Evolutionary conservation across 1,140 invertebrate species (phyloP).

Genomic region (Helicoverpa armigera): DNA sequence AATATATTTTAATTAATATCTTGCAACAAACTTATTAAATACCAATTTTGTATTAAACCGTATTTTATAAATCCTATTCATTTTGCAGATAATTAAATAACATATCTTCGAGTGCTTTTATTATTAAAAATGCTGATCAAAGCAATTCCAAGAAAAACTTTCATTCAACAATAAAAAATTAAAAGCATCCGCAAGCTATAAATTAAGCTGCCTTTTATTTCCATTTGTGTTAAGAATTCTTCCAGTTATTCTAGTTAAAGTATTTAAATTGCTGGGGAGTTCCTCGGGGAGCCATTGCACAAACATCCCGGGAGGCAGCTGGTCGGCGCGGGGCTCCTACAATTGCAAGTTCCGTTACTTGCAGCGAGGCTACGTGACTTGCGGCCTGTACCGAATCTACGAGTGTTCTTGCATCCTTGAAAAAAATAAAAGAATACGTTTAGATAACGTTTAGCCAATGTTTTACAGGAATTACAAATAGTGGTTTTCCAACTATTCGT

Average conservation of each 20-base stretch:
- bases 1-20: too few species aligned
- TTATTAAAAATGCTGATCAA: too few species aligned
- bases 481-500: background rate
- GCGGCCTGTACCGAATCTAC: background rate
- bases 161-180: background rate
- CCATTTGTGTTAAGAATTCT: conserved; percentile 21
- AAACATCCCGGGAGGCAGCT: conserved; percentile 20
- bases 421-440: background rate
- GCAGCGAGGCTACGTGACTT: conserved; percentile 4
- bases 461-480: background rate
- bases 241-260: conserved; percentile 12
- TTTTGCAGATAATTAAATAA: too few species aligned
- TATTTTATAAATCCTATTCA: too few species aligned
- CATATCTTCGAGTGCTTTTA: too few species aligned
- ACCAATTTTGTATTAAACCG: too few species aligned
- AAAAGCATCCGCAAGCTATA: conserved; percentile 11
- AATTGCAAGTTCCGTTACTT: conserved; percentile 20
- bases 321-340: background rate
- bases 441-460: conserved; percentile 12
- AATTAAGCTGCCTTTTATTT: conserved; percentile 25
- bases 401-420: conserved; percentile 2
- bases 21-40: too few species aligned
- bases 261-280: conserved; percentile 28
- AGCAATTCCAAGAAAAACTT: background rate
- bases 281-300: conserved; percentile 20